phyloP scores from a whole-genome alignment of 2,888 invertebrate genomes.

The Timandra comae region DNA sequence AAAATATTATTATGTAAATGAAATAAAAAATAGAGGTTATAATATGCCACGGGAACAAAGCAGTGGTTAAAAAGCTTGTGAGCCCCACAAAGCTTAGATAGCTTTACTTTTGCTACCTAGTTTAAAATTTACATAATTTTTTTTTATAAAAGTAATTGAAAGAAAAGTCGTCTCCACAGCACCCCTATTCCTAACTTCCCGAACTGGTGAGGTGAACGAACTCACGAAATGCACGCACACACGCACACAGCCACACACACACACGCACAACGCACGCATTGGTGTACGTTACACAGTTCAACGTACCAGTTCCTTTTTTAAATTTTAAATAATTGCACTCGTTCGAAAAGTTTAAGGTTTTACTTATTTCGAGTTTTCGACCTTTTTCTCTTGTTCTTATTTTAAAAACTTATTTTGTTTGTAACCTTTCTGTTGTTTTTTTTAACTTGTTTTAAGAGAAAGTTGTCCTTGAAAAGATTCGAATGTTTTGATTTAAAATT shows the following conservation, averaged over 20 bases:
- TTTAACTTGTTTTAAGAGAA: constrained; percentile 7
- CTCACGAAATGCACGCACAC: constrained; percentile 71
- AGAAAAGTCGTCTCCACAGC: constrained; percentile 39
- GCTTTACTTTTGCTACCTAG: too few relatives aligned
- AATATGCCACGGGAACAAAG: too few relatives aligned
- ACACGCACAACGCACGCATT: constrained; percentile 45
- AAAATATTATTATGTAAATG: too few relatives aligned
- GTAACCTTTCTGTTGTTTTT: constrained; percentile 2
- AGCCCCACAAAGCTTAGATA: too few relatives aligned
- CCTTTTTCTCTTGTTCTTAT: too few relatives aligned
- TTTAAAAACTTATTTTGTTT: constrained; percentile 7
- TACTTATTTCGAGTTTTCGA: constrained; percentile 4
- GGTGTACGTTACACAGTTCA: constrained; percentile 59
- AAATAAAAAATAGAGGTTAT: too few relatives aligned
- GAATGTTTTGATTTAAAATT: too few relatives aligned
- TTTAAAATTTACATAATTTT: too few relatives aligned
- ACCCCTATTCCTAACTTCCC: constrained; percentile 63
- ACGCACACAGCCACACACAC: constrained; percentile 29
- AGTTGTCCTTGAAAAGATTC: too few relatives aligned
- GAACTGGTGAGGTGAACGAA: constrained; percentile 73
- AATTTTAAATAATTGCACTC: constrained; percentile 11
- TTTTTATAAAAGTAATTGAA: too few relatives aligned
- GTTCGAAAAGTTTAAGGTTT: constrained; percentile 9
- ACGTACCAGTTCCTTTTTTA: constrained; percentile 36
- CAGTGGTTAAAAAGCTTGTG: too few relatives aligned